phyloP scores from a whole-genome alignment of 2,113 vertebrate species.

The Orientallactaga bullata region DNA sequence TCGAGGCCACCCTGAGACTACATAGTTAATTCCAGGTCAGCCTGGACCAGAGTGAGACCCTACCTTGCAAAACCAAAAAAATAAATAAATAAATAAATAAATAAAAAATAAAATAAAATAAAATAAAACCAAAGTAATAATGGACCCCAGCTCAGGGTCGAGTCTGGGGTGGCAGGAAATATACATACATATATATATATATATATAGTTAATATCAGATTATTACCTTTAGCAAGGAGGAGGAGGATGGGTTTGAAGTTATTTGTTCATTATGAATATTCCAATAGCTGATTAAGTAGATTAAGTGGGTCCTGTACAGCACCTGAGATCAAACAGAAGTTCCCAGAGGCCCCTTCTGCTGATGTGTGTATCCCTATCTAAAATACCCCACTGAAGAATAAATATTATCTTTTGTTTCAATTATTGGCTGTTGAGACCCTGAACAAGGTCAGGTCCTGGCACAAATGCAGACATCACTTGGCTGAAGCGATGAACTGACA shows the following conservation, averaged over 20 bases:
- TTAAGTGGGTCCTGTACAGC: background rate
- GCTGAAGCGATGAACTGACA: background rate
- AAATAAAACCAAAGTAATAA: background rate
- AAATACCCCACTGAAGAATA: background rate
- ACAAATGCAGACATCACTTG: background rate
- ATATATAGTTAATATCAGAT: background rate
- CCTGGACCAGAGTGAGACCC: too few relatives aligned
- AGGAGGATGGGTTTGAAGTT: background rate
- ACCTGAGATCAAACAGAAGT: conserved; percentile 30
- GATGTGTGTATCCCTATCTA: background rate
- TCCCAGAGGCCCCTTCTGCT: background rate
- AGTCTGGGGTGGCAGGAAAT: background rate
- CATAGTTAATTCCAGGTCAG: too few relatives aligned
- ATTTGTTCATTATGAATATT: background rate
- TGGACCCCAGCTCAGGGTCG: background rate
- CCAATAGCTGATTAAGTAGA: background rate
- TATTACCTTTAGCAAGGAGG: background rate
- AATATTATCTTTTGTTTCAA: conserved; percentile 63
- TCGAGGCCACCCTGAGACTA: too few relatives aligned
- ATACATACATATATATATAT: too few relatives aligned
- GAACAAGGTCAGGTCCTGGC: conserved; percentile 12
- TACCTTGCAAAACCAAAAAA: too few relatives aligned
- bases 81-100: too few relatives aligned
- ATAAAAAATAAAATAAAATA: background rate
- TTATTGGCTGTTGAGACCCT: background rate